phyloP scores from a whole-genome alignment of 2,113 vertebrate genomes.

The Pungitius pungitius region DNA sequence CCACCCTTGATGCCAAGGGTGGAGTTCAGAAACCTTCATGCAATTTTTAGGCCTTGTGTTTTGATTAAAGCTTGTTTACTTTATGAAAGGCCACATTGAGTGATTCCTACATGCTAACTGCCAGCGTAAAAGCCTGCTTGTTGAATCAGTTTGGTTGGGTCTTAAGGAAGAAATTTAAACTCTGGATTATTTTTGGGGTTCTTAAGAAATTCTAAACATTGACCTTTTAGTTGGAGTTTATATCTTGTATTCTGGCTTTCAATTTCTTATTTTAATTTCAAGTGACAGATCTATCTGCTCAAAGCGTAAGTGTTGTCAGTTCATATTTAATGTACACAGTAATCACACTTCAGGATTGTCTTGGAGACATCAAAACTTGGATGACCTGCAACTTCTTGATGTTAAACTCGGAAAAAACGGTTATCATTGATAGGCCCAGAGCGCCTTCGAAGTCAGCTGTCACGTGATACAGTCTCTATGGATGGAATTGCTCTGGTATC shows the following conservation, averaged over 20 bases:
- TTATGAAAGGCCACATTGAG: constrained; percentile 47
- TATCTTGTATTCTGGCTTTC: background rate
- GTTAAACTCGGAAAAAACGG: no score
- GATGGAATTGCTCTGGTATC: no score
- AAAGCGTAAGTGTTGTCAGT: no score
- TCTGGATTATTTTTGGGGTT: constrained; percentile 4
- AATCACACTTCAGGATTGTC: no score
- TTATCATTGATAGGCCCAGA: no score
- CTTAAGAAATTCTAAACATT: constrained; percentile 38
- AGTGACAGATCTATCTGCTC: no score
- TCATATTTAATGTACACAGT: no score
- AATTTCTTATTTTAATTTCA: constrained; percentile 14
- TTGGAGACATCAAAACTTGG: no score
- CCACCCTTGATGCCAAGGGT: constrained; percentile 42
- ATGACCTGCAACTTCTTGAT: no score
- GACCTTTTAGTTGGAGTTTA: background rate
- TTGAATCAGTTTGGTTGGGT: constrained; percentile 49
- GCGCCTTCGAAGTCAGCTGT: no score
- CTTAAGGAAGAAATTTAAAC: constrained; percentile 16
- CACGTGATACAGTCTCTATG: no score
- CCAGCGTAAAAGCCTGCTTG: constrained; percentile 42
- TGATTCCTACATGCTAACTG: constrained; percentile 30
- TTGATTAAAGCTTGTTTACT: constrained; percentile 70
- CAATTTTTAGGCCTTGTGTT: constrained; percentile 44
- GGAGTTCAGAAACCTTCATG: constrained; percentile 39